Conservation (phyloP, 2,797 vertebrate species). For the Cirrhinus mrigala region DNA sequence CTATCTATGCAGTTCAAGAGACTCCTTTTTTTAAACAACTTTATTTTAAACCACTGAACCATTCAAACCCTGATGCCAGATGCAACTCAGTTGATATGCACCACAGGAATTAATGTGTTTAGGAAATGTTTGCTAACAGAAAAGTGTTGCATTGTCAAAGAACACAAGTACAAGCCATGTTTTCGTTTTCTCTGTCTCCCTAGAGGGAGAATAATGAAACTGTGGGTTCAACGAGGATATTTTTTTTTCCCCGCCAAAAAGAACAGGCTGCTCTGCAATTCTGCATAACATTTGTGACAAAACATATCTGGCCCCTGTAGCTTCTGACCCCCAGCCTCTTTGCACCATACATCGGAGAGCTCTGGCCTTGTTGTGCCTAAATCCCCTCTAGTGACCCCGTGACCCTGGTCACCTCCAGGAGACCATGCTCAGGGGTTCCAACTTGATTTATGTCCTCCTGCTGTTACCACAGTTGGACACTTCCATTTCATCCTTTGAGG, state of each 20-base stretch:
- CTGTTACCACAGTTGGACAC: slow-evolving; percentile 90
- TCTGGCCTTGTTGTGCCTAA: slow-evolving; percentile 75
- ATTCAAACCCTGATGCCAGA: slow-evolving; percentile 46
- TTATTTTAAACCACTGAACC: slow-evolving; percentile 40
- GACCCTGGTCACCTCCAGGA: slow-evolving; percentile 88
- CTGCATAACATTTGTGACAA: slow-evolving; percentile 37
- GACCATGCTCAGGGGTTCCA: slow-evolving; percentile 84
- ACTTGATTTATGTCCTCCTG: slow-evolving; percentile 97
- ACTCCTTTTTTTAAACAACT: slow-evolving; percentile 35
- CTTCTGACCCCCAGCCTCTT: slow-evolving; percentile 60
- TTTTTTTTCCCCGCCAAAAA: neutral
- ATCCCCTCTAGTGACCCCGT: slow-evolving; percentile 77
- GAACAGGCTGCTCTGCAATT: neutral
- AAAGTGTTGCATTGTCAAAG: slow-evolving; percentile 66
- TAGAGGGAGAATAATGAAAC: slow-evolving; percentile 41
- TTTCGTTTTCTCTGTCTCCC: slow-evolving; percentile 60
- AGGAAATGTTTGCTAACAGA: slow-evolving; percentile 72
- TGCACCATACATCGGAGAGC: slow-evolving; percentile 51
- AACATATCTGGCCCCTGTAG: slow-evolving; percentile 58
- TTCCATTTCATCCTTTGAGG: slow-evolving; percentile 93
- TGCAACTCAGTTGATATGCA: slow-evolving; percentile 64
- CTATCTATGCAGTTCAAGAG: slow-evolving; percentile 46
- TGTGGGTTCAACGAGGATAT: slow-evolving; percentile 18
- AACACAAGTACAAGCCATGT: slow-evolving; percentile 49
- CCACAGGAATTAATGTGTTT: slow-evolving; percentile 50